These are phyloP conservation scores for Mylabris sibirica DNA, from an alignment of 2,888 invertebrate genomes.

Conservation along the genomic window DNA sequence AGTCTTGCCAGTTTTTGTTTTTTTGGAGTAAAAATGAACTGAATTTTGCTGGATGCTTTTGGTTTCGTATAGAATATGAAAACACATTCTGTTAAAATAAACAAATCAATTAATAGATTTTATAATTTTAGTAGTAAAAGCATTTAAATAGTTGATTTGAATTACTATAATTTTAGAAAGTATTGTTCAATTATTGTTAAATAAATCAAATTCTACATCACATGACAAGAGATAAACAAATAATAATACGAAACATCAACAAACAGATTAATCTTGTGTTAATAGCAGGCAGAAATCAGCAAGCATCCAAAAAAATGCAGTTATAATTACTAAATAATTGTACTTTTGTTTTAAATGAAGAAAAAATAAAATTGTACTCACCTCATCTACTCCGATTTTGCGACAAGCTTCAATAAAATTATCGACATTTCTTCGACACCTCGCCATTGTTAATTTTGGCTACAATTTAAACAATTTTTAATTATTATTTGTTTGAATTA, in stretches of 20 bases:
- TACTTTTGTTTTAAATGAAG: conserved; percentile 7
- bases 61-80: conserved; percentile 23
- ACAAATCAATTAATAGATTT: not conserved
- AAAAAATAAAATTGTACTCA: conserved; percentile 62
- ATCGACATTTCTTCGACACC: conserved; percentile 93
- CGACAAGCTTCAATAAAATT: conserved; percentile 95
- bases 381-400: conserved; percentile 93
- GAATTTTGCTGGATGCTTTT: conserved; percentile 33
- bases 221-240: conserved; percentile 4
- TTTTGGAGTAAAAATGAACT: conserved; percentile 16
- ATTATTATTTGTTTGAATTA: not conserved
- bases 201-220: conserved; percentile 11
- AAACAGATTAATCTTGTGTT: not conserved
- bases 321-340: conserved; percentile 5
- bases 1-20: conserved; percentile 40
- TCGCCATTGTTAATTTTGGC: conserved; percentile 95
- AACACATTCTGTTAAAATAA: conserved; percentile 17
- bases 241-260: not conserved
- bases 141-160: not conserved
- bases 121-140: not conserved
- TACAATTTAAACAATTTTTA: conserved; percentile 56
- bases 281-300: conserved; percentile 8
- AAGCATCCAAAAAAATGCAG: conserved; percentile 36
- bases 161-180: not conserved
- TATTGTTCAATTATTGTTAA: not conserved